Evolutionary conservation across 2,113 vertebrate genomes (phyloP).

Genomic region (Tragulus kanchil): DNA sequence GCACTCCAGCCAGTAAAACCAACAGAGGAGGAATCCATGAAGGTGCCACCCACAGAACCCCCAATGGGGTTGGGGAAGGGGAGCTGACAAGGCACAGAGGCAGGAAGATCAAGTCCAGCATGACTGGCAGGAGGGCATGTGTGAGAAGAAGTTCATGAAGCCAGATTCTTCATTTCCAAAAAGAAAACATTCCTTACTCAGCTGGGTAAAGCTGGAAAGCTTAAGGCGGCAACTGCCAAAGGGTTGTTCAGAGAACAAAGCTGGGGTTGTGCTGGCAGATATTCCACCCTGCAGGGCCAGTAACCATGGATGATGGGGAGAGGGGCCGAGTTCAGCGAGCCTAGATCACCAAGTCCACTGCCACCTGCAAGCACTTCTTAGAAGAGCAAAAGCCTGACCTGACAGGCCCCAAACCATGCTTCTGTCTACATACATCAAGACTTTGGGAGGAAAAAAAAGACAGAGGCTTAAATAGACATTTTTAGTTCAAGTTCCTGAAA

Average conservation of each 20-base stretch:
- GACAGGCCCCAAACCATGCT: neutral
- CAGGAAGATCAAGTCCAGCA: neutral
- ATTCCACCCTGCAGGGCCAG: neutral
- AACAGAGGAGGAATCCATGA: neutral
- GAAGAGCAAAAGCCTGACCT: neutral
- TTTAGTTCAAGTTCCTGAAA: constrained; percentile 76
- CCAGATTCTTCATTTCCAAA: neutral
- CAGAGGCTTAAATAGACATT: neutral
- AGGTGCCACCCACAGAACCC: neutral
- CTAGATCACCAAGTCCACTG: neutral
- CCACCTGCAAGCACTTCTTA: constrained; percentile 50
- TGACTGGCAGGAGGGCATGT: neutral
- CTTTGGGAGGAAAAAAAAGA: neutral
- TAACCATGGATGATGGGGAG: neutral
- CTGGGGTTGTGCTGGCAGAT: neutral
- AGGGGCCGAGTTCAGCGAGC: neutral
- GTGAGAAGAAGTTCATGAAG: neutral
- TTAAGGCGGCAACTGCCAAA: neutral
- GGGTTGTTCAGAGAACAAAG: neutral
- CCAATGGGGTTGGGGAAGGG: neutral
- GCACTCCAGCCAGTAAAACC: neutral
- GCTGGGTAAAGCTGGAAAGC: neutral
- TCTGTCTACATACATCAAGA: constrained; percentile 11
- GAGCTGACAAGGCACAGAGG: constrained; percentile 29
- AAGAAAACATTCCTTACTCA: constrained; percentile 27